Evolutionary conservation across 2,113 vertebrate genomes (phyloP).

Genomic region (Pollimyrus isidori): DNA sequence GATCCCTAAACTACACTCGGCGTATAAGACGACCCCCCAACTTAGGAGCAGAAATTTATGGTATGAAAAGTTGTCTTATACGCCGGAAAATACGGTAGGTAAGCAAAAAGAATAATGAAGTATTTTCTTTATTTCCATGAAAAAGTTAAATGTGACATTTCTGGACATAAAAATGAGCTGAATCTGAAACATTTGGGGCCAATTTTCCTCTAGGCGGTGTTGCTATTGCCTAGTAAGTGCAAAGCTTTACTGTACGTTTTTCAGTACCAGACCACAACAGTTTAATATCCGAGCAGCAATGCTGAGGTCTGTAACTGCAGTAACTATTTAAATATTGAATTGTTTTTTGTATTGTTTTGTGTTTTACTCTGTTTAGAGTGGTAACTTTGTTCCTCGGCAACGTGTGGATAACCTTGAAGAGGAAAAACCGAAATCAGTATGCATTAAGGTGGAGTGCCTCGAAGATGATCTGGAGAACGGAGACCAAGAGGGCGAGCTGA

Average conservation of each 20-base stretch:
- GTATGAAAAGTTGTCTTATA: too few relatives aligned
- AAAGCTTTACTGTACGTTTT: neutral
- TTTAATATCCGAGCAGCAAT: neutral
- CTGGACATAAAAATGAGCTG: neutral
- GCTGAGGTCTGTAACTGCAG: neutral
- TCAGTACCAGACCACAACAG: neutral
- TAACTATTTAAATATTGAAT: neutral
- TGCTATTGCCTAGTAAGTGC: neutral
- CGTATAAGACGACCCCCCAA: too few relatives aligned
- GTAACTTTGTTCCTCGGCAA: neutral
- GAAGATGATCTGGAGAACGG: slow-evolving; percentile 32
- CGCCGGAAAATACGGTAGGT: too few relatives aligned
- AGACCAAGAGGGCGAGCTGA: slow-evolving; percentile 26
- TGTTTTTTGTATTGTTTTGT: neutral
- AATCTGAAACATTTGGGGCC: neutral
- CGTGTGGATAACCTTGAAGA: neutral
- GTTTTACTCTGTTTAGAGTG: neutral
- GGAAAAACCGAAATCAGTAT: neutral
- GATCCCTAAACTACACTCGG: too few relatives aligned
- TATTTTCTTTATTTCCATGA: too few relatives aligned
- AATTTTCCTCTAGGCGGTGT: neutral
- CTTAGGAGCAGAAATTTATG: too few relatives aligned
- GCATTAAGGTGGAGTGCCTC: slow-evolving; percentile 46
- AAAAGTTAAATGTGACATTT: neutral
- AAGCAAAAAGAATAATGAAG: too few relatives aligned